These are phyloP conservation scores for Phaenicophaeus curvirostris DNA, from an alignment of 2,797 vertebrate genomes.

Conservation along the genomic window DNA sequence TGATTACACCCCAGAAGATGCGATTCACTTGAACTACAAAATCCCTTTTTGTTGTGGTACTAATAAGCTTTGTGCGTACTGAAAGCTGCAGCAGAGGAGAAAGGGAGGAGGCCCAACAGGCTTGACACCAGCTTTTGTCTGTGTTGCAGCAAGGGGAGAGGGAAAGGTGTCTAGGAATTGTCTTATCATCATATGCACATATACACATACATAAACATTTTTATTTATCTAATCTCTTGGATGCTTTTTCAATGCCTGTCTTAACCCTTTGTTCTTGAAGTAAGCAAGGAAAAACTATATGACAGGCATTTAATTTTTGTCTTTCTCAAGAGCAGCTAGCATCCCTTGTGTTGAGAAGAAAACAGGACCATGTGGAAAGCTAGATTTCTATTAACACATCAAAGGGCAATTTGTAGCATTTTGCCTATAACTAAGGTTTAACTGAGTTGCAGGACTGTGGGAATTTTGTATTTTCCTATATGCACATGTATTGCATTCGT, in stretches of 20 bases:
- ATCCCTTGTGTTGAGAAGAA: constrained; percentile 21
- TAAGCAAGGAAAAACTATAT: constrained; percentile 25
- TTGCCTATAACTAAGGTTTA: not conserved
- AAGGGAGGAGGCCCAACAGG: not conserved
- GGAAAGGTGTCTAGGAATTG: constrained; percentile 16
- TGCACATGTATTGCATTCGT: not conserved
- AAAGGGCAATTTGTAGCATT: constrained; percentile 1
- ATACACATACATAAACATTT: not conserved
- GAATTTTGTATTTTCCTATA: constrained; percentile 17
- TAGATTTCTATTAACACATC: constrained; percentile 33
- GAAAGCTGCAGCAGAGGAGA: constrained; percentile 13
- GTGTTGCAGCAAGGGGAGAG: not conserved
- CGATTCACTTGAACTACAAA: constrained; percentile 45
- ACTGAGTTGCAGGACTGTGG: not conserved
- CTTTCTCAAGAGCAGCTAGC: not conserved
- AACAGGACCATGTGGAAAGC: not conserved
- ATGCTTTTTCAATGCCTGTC: not conserved
- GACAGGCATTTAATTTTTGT: constrained; percentile 27
- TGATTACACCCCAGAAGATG: constrained; percentile 13
- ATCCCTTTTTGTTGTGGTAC: constrained; percentile 8
- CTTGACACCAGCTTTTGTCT: constrained; percentile 20
- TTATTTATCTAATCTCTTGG: constrained; percentile 28
- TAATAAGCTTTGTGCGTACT: constrained; percentile 1
- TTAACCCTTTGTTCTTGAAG: constrained; percentile 39
- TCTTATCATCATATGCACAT: not conserved